A percentile compares a stretch with the other conserved stretches of the same genome.
Conservation (phyloP, 1,140 invertebrate species). For the Ctenoplectra terminalis region DNA sequence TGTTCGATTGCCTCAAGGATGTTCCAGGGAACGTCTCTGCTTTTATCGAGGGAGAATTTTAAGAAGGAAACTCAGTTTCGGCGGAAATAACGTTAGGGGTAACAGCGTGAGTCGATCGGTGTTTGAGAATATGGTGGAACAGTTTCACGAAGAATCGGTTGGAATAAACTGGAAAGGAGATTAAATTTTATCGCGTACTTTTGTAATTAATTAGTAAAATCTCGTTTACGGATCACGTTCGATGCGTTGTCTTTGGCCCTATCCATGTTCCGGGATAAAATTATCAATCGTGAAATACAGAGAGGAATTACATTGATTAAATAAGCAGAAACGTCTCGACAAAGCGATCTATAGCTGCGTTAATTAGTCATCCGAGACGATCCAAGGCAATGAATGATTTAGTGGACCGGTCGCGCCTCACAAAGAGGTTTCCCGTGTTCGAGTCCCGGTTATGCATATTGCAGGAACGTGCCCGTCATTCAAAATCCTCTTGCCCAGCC, state of each 20-base stretch:
- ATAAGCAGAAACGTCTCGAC: slow-evolving; percentile 55
- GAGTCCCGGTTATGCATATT: slow-evolving; percentile 80
- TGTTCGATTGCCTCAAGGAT: neutral
- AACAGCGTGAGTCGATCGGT: neutral
- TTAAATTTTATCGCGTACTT: neutral
- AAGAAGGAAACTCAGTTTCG: too few species aligned
- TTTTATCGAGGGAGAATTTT: slow-evolving; percentile 4
- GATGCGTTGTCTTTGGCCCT: neutral
- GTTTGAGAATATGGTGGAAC: neutral
- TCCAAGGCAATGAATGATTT: slow-evolving; percentile 76
- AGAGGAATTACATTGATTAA: slow-evolving; percentile 54
- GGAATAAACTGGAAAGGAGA: too few species aligned
- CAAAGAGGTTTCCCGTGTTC: slow-evolving; percentile 81
- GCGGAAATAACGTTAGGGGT: neutral
- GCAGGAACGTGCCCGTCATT: slow-evolving; percentile 80
- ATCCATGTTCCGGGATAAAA: neutral
- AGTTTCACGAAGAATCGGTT: neutral
- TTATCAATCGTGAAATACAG: neutral
- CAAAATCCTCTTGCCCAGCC: slow-evolving; percentile 70
- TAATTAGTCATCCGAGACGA: slow-evolving; percentile 74
- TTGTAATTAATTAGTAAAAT: neutral
- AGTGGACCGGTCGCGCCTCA: slow-evolving; percentile 71
- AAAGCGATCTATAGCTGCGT: slow-evolving; percentile 65
- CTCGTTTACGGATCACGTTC: neutral
- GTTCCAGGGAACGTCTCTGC: too few species aligned